These are phyloP conservation scores for Xenus cinereus DNA, from an alignment of 2,113 vertebrate genomes.

Conservation along the genomic window DNA sequence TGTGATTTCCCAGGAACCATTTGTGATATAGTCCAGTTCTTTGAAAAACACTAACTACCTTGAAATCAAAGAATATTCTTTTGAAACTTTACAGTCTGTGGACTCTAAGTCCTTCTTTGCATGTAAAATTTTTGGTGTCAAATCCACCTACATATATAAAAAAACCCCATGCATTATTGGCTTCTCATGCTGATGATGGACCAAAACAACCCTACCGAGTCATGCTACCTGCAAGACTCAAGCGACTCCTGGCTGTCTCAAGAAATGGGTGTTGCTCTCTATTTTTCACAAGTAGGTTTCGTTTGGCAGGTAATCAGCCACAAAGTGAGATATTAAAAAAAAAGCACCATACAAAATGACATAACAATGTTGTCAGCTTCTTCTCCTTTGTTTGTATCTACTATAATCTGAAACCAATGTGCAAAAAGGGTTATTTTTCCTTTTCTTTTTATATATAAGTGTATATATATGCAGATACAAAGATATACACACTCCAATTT, in stretches of 20 bases:
- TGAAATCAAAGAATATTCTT: neutral
- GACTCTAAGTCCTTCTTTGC: neutral
- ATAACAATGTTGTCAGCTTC: neutral
- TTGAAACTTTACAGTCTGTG: neutral
- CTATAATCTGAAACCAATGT: neutral
- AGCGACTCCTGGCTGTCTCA: neutral
- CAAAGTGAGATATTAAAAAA: neutral
- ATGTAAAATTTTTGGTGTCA: neutral
- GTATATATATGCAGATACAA: neutral
- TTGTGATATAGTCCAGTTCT: neutral
- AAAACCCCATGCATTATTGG: neutral
- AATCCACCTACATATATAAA: neutral
- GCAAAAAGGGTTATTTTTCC: neutral
- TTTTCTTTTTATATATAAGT: neutral
- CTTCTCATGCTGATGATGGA: neutral
- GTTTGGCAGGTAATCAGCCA: neutral
- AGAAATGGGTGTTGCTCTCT: neutral
- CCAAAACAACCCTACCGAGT: neutral
- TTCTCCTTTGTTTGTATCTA: neutral
- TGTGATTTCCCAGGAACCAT: neutral
- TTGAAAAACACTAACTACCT: neutral
- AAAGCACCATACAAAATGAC: neutral
- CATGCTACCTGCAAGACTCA: neutral
- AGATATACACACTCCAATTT: neutral
- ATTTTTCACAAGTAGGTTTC: neutral